Base-by-base conservation (phyloP, 2,888 invertebrate genomes). In the Diplolepis rosae region DNA sequence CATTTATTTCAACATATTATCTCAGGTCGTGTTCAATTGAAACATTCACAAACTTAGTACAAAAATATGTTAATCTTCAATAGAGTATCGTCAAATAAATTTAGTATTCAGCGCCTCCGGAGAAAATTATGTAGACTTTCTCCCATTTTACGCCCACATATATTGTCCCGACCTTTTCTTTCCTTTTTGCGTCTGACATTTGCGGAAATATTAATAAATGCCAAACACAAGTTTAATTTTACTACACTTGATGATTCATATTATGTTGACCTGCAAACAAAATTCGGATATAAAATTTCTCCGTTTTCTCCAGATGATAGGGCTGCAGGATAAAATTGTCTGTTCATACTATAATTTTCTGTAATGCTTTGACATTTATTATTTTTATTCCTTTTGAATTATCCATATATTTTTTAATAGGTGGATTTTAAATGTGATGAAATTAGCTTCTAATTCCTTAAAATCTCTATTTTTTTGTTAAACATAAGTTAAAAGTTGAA, bases 171-270 rank as follows among this genome's bases (percentile, higher is more conserved):
- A 50, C 27, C 27, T 50, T 50, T 50, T 24, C 2, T 50, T 27
- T 27, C 22, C 48, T 22, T 50, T 50, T 50, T 50, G 50, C 27
- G 50, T 50, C 24, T 27, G 27, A 13, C 27, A 56, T 35, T 56
- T 35, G 5, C 32, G 32, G 32, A 56, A 22, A 22, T 18, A 35
- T 56, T 56, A 56, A 35, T 54, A 54, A 54, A 32, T 54, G 54
- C 30, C 54, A 13, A 4, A 24, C 22, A 24, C 50, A 24, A 50
- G 50, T 50, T 22, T 50, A 22, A 50, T 50, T 50, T 50, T 50
- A n/a, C n/a, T n/a, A n/a, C n/a, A n/a, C n/a, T n/a, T n/a, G n/a
- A n/a, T n/a, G n/a, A n/a, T n/a, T n/a, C n/a, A n/a, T n/a, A n/a
- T n/a, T n/a, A n/a, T n/a, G n/a, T n/a, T n/a, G n/a, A n/a, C n/a